Conservation (phyloP, 2,888 invertebrate species). For the Girardia tigrina region DNA sequence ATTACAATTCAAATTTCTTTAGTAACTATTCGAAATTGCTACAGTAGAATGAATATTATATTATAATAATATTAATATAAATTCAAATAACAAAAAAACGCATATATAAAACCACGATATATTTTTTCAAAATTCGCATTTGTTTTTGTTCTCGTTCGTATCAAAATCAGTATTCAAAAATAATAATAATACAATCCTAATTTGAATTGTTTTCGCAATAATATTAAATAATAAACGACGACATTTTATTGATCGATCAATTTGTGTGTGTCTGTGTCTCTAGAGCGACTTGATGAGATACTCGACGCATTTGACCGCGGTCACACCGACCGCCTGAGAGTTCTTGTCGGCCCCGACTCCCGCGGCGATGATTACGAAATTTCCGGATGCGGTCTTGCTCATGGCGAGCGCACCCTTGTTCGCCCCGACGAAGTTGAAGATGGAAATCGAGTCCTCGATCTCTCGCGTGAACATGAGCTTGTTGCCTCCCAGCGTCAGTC, state of each 20-base stretch:
- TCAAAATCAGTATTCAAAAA: conserved; percentile 19
- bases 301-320: conserved; percentile 4
- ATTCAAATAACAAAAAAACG: too few species aligned
- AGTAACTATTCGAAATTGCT: too few species aligned
- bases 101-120: conserved; percentile 16
- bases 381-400: not conserved
- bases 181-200: conserved; percentile 23
- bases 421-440: not conserved
- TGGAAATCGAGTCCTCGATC: not conserved
- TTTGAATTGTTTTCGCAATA: conserved; percentile 23
- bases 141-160: conserved; percentile 13
- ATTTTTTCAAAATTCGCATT: too few species aligned
- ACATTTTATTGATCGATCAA: too few species aligned
- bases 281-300: not conserved
- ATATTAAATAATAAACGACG: too few species aligned
- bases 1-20: too few species aligned
- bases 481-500: not conserved
- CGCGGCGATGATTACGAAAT: not conserved
- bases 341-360: not conserved
- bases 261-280: too few species aligned
- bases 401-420: not conserved
- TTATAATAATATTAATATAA: too few species aligned
- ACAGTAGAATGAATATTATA: too few species aligned
- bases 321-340: conserved; percentile 15
- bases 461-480: not conserved